These are phyloP conservation scores for Engystomops pustulosus DNA, from an alignment of 2,113 vertebrate genomes.

Conservation along the genomic window DNA sequence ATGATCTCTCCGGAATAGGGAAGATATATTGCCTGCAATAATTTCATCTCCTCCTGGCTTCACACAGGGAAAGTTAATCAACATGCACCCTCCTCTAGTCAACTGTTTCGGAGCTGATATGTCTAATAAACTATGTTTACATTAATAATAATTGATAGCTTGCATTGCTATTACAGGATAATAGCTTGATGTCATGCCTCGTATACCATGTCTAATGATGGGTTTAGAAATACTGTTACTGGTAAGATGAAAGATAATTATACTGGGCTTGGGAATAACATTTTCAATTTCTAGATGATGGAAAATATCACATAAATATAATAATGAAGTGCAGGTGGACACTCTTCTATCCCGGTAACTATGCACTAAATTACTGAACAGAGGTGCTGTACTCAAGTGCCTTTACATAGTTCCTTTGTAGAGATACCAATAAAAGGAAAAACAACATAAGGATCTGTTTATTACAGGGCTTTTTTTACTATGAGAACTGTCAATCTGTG, in stretches of 20 bases:
- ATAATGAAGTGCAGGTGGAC: neutral
- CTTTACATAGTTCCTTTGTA: neutral
- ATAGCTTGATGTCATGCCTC: slow-evolving; percentile 19
- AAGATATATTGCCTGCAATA: slow-evolving; percentile 26
- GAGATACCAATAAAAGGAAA: too few relatives aligned
- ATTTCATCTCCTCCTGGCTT: slow-evolving; percentile 14
- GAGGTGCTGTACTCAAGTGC: neutral
- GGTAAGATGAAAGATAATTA: slow-evolving; percentile 11
- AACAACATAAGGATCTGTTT: too few relatives aligned
- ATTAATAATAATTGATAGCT: slow-evolving; percentile 33
- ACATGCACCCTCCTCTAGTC: slow-evolving; percentile 28
- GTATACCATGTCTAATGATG: slow-evolving; percentile 15
- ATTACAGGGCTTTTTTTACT: too few relatives aligned
- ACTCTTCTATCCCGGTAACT: neutral
- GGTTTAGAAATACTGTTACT: neutral
- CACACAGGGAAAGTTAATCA: slow-evolving; percentile 29
- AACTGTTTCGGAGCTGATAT: slow-evolving; percentile 19
- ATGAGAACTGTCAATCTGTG: too few relatives aligned
- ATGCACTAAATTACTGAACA: neutral
- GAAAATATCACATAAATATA: slow-evolving; percentile 12
- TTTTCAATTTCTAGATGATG: slow-evolving; percentile 4
- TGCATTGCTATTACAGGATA: slow-evolving; percentile 6
- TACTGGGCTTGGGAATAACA: neutral
- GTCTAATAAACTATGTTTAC: slow-evolving; percentile 41
- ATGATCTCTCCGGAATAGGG: neutral